A percentile compares a stretch with the other conserved stretches of the same genome.
Evolutionary conservation across 2,113 vertebrate species (phyloP).

Genomic region (Abramis brama): DNA sequence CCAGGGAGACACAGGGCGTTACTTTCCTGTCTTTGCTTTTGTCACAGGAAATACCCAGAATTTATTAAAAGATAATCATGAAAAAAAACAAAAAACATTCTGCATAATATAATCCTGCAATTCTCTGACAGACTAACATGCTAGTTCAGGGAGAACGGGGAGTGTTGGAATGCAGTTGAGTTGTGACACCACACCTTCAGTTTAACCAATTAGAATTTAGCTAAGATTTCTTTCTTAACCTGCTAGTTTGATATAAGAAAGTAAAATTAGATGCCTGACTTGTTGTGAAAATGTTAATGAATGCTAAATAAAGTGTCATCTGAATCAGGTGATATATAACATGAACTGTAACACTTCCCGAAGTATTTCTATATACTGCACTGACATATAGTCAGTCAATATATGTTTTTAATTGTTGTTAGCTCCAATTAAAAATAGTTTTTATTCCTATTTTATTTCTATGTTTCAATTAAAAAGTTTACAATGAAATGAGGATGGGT

Average conservation of each 20-base stretch:
- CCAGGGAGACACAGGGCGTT: background rate
- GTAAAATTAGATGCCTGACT: background rate
- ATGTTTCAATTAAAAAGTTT: background rate
- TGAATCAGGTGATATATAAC: background rate
- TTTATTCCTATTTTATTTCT: background rate
- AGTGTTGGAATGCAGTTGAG: background rate
- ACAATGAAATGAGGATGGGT: background rate
- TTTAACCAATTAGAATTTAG: background rate
- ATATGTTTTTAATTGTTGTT: background rate
- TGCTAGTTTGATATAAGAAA: background rate
- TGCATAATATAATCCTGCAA: background rate
- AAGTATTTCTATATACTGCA: background rate
- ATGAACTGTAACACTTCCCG: background rate
- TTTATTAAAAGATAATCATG: background rate
- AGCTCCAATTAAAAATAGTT: background rate
- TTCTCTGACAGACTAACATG: background rate
- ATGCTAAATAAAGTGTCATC: background rate
- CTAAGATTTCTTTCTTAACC: no score
- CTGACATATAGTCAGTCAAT: background rate
- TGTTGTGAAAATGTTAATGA: background rate
- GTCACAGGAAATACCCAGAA: background rate
- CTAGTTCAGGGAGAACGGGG: background rate
- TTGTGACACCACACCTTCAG: background rate
- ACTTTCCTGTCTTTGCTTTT: constrained; percentile 2
- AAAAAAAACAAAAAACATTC: background rate